A percentile compares a stretch with the other conserved stretches of the same genome.
Evolutionary conservation across 2,797 vertebrate species (phyloP).

Genomic region (Prionace glauca): DNA sequence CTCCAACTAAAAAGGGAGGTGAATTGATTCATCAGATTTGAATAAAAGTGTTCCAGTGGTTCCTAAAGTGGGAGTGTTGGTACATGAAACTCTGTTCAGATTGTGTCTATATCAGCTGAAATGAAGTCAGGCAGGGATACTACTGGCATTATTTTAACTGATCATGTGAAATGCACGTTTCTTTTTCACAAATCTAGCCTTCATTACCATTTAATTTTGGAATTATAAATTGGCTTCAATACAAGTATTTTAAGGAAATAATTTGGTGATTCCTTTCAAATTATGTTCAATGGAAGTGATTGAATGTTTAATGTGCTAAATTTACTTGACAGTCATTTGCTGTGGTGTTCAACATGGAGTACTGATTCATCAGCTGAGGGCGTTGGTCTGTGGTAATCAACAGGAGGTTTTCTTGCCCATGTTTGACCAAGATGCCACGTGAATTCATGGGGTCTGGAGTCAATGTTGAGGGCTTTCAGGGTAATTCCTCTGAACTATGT

Average conservation of each 20-base stretch:
- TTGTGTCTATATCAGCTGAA: background rate
- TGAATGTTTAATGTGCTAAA: background rate
- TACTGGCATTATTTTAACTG: background rate
- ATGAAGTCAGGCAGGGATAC: background rate
- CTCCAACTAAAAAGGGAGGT: background rate
- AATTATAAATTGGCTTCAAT: background rate
- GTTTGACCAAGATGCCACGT: too few species aligned
- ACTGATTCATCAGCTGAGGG: too few species aligned
- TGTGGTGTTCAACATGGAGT: background rate
- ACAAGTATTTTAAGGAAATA: background rate
- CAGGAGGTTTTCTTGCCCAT: too few species aligned
- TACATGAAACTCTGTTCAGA: background rate
- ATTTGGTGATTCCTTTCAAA: background rate
- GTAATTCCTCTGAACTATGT: too few species aligned
- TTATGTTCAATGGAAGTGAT: too few species aligned
- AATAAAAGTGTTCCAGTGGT: background rate
- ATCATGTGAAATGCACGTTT: background rate
- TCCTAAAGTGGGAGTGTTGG: background rate
- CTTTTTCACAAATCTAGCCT: background rate
- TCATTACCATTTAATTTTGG: background rate
- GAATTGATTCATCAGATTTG: background rate
- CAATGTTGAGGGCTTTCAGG: too few species aligned
- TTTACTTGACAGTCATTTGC: background rate
- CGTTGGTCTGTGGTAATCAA: too few species aligned
- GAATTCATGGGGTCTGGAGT: too few species aligned